Percentiles rank a stretch among this genome's conserved stretches.
Conservation (phyloP, 2,888 invertebrate species). For the Oxystoma pomonae region DNA sequence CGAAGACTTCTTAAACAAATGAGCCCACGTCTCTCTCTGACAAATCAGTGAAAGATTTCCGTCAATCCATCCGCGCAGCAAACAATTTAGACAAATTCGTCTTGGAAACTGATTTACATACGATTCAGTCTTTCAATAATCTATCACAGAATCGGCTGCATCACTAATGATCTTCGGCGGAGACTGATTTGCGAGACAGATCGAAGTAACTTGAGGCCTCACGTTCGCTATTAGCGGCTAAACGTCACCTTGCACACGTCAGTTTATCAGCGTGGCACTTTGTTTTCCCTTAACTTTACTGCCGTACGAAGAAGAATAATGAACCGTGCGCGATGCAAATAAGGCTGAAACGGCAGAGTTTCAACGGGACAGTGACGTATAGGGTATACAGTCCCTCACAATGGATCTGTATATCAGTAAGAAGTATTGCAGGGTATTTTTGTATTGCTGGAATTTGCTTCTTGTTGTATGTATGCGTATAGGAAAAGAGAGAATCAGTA, state of each 20-base stretch:
- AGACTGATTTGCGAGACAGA: too few species aligned
- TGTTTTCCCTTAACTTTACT: conserved; percentile 19
- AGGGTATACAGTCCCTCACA: neutral
- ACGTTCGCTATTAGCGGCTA: conserved; percentile 14
- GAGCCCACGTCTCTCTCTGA: too few species aligned
- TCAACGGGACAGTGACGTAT: neutral
- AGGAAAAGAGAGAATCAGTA: neutral
- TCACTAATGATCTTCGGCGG: too few species aligned
- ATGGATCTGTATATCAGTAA: neutral
- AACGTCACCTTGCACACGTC: conserved; percentile 22
- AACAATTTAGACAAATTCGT: too few species aligned
- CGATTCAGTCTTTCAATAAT: too few species aligned
- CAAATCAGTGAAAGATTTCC: too few species aligned
- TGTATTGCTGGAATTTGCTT: neutral
- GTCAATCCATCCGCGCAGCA: too few species aligned
- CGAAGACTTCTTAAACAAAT: too few species aligned
- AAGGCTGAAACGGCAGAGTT: neutral
- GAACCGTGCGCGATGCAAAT: neutral
- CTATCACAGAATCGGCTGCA: too few species aligned
- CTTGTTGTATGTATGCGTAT: neutral
- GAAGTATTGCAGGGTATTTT: neutral
- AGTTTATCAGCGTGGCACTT: conserved; percentile 25
- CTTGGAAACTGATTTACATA: too few species aligned
- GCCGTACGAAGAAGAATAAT: neutral
- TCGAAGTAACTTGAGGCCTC: too few species aligned